Evolutionary conservation across 2,888 invertebrate genomes (phyloP).

Genomic region (Melolontha melolontha): DNA sequence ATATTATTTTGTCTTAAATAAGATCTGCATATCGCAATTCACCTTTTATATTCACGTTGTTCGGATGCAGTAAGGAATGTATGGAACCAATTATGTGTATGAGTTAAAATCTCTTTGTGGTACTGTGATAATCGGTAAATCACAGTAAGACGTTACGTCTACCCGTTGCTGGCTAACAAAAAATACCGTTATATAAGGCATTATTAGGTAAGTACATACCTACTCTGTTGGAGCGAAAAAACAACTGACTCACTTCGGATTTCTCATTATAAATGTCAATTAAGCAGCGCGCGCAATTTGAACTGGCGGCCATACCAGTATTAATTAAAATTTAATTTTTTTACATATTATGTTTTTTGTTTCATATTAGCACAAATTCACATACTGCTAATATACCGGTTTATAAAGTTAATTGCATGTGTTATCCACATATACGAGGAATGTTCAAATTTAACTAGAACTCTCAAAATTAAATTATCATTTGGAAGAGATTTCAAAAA

Average conservation of each 20-base stretch:
- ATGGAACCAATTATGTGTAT: slow-evolving; percentile 13
- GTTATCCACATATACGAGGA: too few species aligned
- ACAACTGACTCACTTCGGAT: slow-evolving; percentile 39
- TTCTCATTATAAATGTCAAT: slow-evolving; percentile 41
- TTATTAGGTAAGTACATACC: slow-evolving; percentile 30
- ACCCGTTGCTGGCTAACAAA: slow-evolving; percentile 15
- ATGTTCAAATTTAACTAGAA: too few species aligned
- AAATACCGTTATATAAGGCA: slow-evolving; percentile 32
- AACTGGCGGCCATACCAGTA: slow-evolving; percentile 3
- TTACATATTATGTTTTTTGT: slow-evolving; percentile 19
- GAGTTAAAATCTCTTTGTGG: slow-evolving; percentile 20
- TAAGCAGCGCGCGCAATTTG: slow-evolving; percentile 31
- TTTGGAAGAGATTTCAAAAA: too few species aligned
- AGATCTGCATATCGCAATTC: slow-evolving; percentile 29
- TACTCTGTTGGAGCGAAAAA: slow-evolving; percentile 26
- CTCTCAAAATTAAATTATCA: too few species aligned
- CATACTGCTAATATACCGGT: slow-evolving; percentile 3
- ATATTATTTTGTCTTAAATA: slow-evolving; percentile 25
- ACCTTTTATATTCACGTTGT: neutral
- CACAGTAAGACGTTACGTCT: slow-evolving; percentile 34
- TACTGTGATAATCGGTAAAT: slow-evolving; percentile 20
- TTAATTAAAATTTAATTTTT: slow-evolving; percentile 41
- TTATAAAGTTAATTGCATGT: neutral
- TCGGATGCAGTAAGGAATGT: slow-evolving; percentile 26
- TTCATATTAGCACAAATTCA: slow-evolving; percentile 8